phyloP scores from a whole-genome alignment of 1,140 invertebrate genomes.

The Paralvinella palmiformis region DNA sequence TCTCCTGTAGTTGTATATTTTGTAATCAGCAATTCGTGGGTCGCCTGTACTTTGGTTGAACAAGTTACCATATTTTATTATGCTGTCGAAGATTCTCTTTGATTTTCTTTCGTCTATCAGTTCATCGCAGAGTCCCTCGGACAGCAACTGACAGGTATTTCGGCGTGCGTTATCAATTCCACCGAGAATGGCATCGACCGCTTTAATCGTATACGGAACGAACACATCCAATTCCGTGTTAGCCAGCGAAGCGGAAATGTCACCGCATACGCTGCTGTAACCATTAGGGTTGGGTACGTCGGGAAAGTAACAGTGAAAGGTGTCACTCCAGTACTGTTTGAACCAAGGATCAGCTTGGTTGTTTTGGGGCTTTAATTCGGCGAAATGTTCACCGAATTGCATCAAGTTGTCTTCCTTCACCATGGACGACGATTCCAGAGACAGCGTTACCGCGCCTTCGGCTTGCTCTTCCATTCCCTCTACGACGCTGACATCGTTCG shows the following conservation, averaged over 20 bases:
- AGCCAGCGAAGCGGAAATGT: background rate
- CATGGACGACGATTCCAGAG: slow-evolving; percentile 52
- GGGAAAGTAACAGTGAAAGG: slow-evolving; percentile 22
- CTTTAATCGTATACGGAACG: slow-evolving; percentile 25
- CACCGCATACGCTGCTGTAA: background rate
- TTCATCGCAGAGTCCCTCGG: no score
- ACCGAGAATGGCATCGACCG: slow-evolving; percentile 28
- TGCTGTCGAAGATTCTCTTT: no score
- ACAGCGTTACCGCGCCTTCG: slow-evolving; percentile 66
- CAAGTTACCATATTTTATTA: no score
- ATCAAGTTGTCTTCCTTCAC: background rate
- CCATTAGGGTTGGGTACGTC: background rate
- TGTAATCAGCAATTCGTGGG: background rate
- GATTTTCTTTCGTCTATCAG: no score
- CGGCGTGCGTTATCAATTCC: slow-evolving; percentile 23
- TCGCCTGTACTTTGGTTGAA: background rate
- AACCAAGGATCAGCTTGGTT: slow-evolving; percentile 28
- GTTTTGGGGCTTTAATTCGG: slow-evolving; percentile 24
- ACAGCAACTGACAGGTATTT: slow-evolving; percentile 19
- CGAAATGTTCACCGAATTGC: slow-evolving; percentile 3
- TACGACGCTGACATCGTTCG: slow-evolving; percentile 61
- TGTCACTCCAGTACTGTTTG: slow-evolving; percentile 31
- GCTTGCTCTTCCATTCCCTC: slow-evolving; percentile 64
- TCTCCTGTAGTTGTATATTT: background rate
- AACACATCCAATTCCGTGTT: background rate